phyloP scores from a whole-genome alignment of 2,113 vertebrate genomes.

The Eublepharis macularius region DNA sequence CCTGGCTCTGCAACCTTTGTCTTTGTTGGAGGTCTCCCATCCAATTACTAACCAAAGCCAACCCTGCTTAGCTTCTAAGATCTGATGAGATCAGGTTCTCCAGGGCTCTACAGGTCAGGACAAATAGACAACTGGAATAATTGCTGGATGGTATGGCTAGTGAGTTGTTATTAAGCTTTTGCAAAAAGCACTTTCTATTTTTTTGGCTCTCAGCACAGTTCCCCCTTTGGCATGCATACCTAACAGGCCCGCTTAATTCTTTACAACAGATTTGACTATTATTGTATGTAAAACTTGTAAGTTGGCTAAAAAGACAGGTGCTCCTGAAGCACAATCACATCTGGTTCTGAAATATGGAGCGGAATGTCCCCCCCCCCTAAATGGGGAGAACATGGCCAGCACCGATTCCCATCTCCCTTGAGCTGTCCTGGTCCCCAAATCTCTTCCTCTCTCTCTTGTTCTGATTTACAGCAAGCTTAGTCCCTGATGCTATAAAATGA shows the following conservation, averaged over 20 bases:
- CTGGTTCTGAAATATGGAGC: background rate
- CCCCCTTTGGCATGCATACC: background rate
- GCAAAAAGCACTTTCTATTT: background rate
- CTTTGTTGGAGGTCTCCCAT: too few species aligned
- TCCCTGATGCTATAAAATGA: constrained; percentile 65
- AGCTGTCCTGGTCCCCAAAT: background rate
- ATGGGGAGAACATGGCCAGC: background rate
- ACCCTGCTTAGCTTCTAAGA: too few species aligned
- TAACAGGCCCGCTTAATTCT: background rate
- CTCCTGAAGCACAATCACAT: background rate
- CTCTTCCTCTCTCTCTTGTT: background rate
- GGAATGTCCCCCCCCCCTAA: background rate
- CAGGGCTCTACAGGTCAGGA: too few species aligned
- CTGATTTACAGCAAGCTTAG: constrained; percentile 68
- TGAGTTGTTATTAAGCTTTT: background rate
- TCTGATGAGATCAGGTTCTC: too few species aligned
- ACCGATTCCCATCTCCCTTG: background rate
- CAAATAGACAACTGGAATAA: background rate
- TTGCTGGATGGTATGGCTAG: background rate
- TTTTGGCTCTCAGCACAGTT: background rate
- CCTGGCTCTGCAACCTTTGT: too few species aligned
- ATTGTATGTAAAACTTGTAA: background rate
- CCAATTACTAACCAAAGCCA: too few species aligned
- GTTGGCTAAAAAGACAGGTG: background rate
- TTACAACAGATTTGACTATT: background rate